Conservation (phyloP, 2,797 vertebrate genomes). For the Catostomus latipinnis region DNA sequence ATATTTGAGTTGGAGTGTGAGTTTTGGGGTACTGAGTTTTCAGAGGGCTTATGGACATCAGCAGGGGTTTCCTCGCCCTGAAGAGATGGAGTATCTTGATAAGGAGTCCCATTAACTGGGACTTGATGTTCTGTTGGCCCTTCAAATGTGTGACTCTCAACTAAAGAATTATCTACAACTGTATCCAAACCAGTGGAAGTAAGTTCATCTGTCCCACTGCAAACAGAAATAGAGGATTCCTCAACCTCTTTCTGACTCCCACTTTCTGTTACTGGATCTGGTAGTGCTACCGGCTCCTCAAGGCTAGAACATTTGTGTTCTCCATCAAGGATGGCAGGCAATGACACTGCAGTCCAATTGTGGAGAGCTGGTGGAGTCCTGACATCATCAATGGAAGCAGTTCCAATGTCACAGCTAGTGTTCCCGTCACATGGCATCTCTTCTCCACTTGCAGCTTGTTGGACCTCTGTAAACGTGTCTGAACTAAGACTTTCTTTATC, state of each 20-base stretch:
- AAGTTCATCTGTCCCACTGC: constrained; percentile 52
- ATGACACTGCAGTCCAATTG: constrained; percentile 52
- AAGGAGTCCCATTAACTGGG: constrained; percentile 61
- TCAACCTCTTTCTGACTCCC: constrained; percentile 20
- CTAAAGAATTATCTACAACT: constrained; percentile 51
- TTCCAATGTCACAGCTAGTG: constrained; percentile 54
- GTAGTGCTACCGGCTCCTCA: constrained; percentile 60
- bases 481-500: constrained; percentile 44
- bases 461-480: constrained; percentile 34
- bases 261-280: constrained; percentile 59
- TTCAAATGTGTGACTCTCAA: constrained; percentile 59
- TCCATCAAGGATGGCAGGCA: constrained; percentile 45
- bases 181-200: constrained; percentile 38
- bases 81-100: neutral
- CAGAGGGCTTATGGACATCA: neutral
- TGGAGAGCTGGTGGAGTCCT: constrained; percentile 45
- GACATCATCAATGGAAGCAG: constrained; percentile 51
- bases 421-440: constrained; percentile 50
- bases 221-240: constrained; percentile 54
- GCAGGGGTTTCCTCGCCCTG: constrained; percentile 17
- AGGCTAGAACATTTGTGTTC: constrained; percentile 60
- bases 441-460: constrained; percentile 30
- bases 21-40: constrained; percentile 12
- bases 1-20: constrained; percentile 60
- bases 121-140: constrained; percentile 59